Evolutionary conservation across 2,888 invertebrate genomes (phyloP).

Genomic region (Polyploca ridens): DNA sequence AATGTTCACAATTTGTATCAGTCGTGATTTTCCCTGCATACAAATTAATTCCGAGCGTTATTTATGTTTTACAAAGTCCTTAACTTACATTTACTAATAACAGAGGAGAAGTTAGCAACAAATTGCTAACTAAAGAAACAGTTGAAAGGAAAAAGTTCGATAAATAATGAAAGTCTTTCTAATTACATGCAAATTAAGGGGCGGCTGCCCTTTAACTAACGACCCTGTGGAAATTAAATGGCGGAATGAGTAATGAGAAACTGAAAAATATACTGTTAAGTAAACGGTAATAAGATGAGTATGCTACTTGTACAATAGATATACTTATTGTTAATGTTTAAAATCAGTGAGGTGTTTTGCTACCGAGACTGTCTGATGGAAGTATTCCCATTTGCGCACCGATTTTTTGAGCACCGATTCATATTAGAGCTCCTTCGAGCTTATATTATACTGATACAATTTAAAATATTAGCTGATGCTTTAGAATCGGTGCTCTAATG

Average conservation of each 20-base stretch:
- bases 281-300: constrained; percentile 21
- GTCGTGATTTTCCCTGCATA: not conserved
- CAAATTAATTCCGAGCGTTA: not conserved
- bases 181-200: constrained; percentile 64
- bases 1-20: constrained; percentile 11
- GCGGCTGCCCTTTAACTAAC: constrained; percentile 34
- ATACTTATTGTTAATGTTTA: not conserved
- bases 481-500: no score
- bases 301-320: not conserved
- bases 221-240: constrained; percentile 35
- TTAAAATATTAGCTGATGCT: no score
- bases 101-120: constrained; percentile 9
- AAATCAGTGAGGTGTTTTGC: no score
- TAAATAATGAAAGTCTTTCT: constrained; percentile 37
- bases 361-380: no score
- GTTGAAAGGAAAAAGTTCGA: constrained; percentile 34
- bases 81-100: constrained; percentile 8
- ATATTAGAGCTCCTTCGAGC: no score
- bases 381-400: no score
- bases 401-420: no score
- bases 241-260: constrained; percentile 31
- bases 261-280: constrained; percentile 30
- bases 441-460: no score
- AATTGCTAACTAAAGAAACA: constrained; percentile 17
- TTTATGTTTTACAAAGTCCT: not conserved